Evolutionary conservation across 1,140 invertebrate species (phyloP).

Genomic region (Laupala kohalensis): DNA sequence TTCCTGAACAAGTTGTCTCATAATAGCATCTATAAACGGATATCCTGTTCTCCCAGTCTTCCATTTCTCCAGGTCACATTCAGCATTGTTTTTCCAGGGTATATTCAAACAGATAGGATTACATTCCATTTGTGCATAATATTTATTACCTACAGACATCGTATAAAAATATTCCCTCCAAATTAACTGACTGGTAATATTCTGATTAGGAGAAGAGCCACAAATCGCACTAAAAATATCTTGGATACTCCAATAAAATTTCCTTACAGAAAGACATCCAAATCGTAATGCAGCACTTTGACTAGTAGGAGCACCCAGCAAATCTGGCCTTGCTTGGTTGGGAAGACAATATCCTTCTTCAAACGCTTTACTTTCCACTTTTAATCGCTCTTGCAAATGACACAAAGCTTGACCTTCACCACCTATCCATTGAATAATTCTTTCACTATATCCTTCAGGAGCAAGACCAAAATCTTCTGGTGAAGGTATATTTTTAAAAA

Average conservation of each 20-base stretch:
- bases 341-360: slow-evolving; percentile 43
- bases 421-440: slow-evolving; percentile 41
- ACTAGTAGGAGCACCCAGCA: slow-evolving; percentile 49
- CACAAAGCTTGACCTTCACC: slow-evolving; percentile 51
- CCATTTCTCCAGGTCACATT: slow-evolving; percentile 42
- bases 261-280: slow-evolving; percentile 47
- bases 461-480: slow-evolving; percentile 44
- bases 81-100: slow-evolving; percentile 46
- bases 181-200: slow-evolving; percentile 51
- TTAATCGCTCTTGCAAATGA: slow-evolving; percentile 35
- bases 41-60: slow-evolving; percentile 72
- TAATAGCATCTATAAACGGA: slow-evolving; percentile 88
- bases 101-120: slow-evolving; percentile 63
- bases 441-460: slow-evolving; percentile 30
- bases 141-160: slow-evolving; percentile 50
- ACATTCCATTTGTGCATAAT: slow-evolving; percentile 51
- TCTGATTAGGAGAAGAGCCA: slow-evolving; percentile 27
- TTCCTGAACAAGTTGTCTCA: slow-evolving; percentile 68
- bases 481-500: slow-evolving; percentile 28
- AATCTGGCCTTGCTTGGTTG: slow-evolving; percentile 52
- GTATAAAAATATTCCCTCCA: slow-evolving; percentile 71
- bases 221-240: slow-evolving; percentile 43
- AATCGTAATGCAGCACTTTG: slow-evolving; percentile 53
- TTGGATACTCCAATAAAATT: slow-evolving; percentile 49
- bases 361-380: slow-evolving; percentile 43